A percentile compares a stretch with the other conserved stretches of the same genome.
phyloP scores from a whole-genome alignment of 2,113 vertebrate species.

The Corydoras maculifer region DNA sequence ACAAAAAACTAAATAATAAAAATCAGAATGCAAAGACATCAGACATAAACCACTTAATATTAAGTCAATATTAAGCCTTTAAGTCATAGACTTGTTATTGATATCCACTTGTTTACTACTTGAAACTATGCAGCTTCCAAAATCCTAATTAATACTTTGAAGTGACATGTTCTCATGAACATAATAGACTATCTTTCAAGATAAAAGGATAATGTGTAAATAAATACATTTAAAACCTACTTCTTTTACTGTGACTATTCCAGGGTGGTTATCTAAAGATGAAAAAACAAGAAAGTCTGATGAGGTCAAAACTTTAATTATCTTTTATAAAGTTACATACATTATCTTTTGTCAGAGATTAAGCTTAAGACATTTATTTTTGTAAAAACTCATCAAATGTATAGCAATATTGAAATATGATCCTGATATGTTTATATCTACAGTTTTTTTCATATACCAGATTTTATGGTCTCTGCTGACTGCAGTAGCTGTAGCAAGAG shows the following conservation, averaged over 20 bases:
- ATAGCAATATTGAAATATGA: background rate
- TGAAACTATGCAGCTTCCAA: background rate
- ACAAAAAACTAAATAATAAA: no score
- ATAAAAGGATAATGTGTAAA: no score
- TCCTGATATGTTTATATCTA: background rate
- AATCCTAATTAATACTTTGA: background rate
- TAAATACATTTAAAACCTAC: slow-evolving; percentile 37
- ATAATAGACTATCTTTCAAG: no score
- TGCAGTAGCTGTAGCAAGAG: slow-evolving; percentile 74
- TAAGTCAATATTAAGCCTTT: slow-evolving; percentile 8
- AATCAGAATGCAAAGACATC: background rate
- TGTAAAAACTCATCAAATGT: background rate
- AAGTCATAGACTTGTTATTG: slow-evolving; percentile 9
- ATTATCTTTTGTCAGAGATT: background rate
- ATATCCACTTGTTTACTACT: slow-evolving; percentile 12
- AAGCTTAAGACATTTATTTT: no score
- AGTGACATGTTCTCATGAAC: no score
- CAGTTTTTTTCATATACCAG: slow-evolving; percentile 34
- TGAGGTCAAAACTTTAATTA: background rate
- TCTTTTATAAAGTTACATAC: background rate
- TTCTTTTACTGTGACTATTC: slow-evolving; percentile 57
- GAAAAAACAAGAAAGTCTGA: slow-evolving; percentile 14
- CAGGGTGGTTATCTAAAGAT: slow-evolving; percentile 51
- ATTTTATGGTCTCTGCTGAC: slow-evolving; percentile 45
- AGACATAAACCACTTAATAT: background rate